phyloP scores from a whole-genome alignment of 2,113 vertebrate species.

The Motacilla tschutschensis region DNA sequence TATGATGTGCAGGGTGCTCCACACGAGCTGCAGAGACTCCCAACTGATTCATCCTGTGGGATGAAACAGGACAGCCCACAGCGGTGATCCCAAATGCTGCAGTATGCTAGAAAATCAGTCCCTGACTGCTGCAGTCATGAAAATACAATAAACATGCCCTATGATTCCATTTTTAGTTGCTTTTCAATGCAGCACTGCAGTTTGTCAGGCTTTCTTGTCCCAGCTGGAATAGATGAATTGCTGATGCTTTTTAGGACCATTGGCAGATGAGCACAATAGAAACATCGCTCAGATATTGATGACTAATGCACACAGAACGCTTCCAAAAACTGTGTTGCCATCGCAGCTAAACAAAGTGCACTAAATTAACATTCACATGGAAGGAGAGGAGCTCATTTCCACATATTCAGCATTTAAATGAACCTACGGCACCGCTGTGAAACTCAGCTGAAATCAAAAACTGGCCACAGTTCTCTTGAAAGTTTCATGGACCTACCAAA shows the following conservation, averaged over 20 bases:
- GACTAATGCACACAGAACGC: conserved; percentile 43
- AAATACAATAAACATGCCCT: conserved; percentile 56
- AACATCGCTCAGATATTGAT: conserved; percentile 58
- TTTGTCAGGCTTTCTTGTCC: conserved; percentile 58
- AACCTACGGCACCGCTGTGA: neutral
- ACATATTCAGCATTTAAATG: conserved; percentile 44
- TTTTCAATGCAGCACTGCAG: conserved; percentile 45
- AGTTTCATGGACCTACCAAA: conserved; percentile 36
- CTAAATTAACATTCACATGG: conserved; percentile 53
- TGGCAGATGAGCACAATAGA: conserved; percentile 61
- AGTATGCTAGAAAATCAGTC: neutral
- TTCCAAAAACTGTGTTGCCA: conserved; percentile 59
- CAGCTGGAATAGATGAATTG: conserved; percentile 65
- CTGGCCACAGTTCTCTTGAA: conserved; percentile 28
- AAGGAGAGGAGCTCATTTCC: conserved; percentile 26
- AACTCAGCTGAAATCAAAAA: conserved; percentile 49
- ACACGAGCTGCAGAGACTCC: neutral
- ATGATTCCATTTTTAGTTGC: conserved; percentile 53
- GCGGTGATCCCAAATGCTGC: conserved; percentile 30
- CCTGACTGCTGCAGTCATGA: conserved; percentile 42
- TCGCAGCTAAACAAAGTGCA: conserved; percentile 55
- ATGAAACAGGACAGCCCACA: conserved; percentile 35
- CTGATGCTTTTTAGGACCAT: conserved; percentile 64
- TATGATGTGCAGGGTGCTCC: neutral
- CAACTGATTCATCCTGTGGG: conserved; percentile 23